Conservation (phyloP, 2,888 invertebrate species). For the Morinoia aosen region DNA sequence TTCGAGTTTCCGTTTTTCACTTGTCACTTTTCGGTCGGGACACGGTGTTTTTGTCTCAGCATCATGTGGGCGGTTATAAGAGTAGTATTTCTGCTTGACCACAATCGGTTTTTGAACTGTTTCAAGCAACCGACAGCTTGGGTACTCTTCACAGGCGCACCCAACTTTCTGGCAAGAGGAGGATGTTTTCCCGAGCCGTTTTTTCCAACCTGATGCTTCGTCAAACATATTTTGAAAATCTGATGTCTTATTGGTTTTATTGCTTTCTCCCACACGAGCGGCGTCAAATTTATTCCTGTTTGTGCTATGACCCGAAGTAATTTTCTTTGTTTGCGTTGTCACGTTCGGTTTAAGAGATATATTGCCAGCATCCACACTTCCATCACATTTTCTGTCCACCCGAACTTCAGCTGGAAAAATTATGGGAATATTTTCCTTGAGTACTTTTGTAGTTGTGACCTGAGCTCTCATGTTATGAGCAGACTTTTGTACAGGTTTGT, state of each 20-base stretch:
- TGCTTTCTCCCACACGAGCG: not conserved
- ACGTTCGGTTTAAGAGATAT: not conserved
- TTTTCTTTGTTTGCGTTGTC: not conserved
- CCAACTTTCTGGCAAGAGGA: not conserved
- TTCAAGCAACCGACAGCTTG: not conserved
- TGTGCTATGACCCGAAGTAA: not conserved
- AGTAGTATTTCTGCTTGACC: not conserved
- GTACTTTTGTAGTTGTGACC: not conserved
- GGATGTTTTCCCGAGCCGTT: not conserved
- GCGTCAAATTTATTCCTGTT: not conserved
- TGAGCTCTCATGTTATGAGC: not conserved
- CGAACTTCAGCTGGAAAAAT: not conserved
- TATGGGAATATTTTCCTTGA: not conserved
- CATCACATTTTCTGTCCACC: not conserved
- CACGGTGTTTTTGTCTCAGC: not conserved
- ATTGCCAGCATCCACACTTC: not conserved
- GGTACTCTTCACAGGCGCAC: not conserved
- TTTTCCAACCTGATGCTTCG: not conserved
- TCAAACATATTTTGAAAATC: not conserved
- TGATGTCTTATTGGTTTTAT: not conserved
- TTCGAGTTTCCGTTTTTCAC: not conserved
- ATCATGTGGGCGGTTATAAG: not conserved
- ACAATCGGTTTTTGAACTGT: not conserved
- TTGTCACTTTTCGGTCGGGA: not conserved
- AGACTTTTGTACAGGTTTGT: not conserved